phyloP scores from a whole-genome alignment of 2,113 vertebrate species.

The Uria lomvia region DNA sequence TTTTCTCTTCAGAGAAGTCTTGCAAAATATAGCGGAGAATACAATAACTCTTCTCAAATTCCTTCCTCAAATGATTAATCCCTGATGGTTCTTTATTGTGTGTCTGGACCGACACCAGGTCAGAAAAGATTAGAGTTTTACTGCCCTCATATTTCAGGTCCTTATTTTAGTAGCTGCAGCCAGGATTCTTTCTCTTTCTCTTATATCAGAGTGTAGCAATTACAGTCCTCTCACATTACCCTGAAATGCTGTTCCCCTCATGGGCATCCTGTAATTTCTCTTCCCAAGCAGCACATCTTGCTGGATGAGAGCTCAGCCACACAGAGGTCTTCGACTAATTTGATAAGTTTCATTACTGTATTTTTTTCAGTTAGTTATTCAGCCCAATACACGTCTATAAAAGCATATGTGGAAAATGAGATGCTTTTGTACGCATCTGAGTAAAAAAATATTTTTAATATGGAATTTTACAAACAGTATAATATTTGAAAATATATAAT shows the following conservation, averaged over 20 bases:
- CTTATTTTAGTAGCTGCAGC: slow-evolving; percentile 16
- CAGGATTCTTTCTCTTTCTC: not conserved
- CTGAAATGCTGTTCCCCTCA: not conserved
- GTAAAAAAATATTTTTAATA: not conserved
- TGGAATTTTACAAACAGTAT: not conserved
- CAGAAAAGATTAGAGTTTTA: slow-evolving; percentile 41
- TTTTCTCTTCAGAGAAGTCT: slow-evolving; percentile 13
- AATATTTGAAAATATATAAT: not conserved
- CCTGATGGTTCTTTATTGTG: not conserved
- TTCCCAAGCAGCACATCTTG: not conserved
- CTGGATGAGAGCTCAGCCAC: not conserved
- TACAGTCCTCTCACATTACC: not conserved
- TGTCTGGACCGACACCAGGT: not conserved
- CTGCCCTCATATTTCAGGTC: slow-evolving; percentile 9
- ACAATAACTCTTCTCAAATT: not conserved
- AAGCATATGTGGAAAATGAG: not conserved
- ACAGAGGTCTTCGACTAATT: not conserved
- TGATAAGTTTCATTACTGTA: not conserved
- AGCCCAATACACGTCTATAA: not conserved
- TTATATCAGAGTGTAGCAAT: not conserved
- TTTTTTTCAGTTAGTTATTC: not conserved
- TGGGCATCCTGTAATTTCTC: slow-evolving; percentile 21
- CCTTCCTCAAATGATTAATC: slow-evolving; percentile 22
- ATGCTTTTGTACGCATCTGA: not conserved
- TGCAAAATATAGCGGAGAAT: slow-evolving; percentile 12